Evolutionary conservation across 2,113 vertebrate genomes (phyloP), one percentile per base, ranked within the genome.

Genomic region (Fukomys damarensis): DNA sequence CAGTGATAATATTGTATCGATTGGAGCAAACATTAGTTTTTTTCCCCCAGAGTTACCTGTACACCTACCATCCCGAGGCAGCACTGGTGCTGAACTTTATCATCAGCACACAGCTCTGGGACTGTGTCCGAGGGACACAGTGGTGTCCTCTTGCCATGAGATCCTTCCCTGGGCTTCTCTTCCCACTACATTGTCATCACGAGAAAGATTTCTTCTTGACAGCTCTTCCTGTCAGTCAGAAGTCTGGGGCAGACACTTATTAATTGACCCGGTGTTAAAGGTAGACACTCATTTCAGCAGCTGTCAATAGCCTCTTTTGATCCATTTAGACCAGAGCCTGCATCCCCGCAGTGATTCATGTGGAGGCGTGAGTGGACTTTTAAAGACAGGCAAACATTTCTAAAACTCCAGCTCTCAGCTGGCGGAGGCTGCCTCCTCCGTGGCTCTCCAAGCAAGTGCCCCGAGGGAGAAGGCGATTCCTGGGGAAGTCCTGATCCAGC

Each of bases 211-310:
- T 86, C 97, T 98, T 91, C 93, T 83, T 98, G 98, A 98, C 98
- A 98, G 98, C 98, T 98, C 96, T 95, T 98, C 98, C 97, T 89
- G 98, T 98, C 98, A 98, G 92, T 98, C 98, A 98, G 63, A 98
- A 98, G 98, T 98, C 98, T 96, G 87, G 98, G 98, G 98, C 98
- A 98, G 98, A 98, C 98, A 99, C 98, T 98, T 98, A 98, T 98
- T 98, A 99, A 98, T 98, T 98, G 98, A 99, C 98, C 98, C 97
- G 94, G 97, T 98, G 98, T 98, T 98, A 98, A 98, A 98, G 97
- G 97, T 97, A 98, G 98, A 98, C 97, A 97, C 92, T 98, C 98
- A 98, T 98, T 98, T 98, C 98, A 98, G 97, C 96, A 97, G 88
- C 97, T 97, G 93, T 98, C 98, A 99, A 99, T 99, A 98, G 98